Evolutionary conservation across 35 echinoderm and acorn worm species (phyloP).

Genomic region (Heliocidaris tuberculata): DNA sequence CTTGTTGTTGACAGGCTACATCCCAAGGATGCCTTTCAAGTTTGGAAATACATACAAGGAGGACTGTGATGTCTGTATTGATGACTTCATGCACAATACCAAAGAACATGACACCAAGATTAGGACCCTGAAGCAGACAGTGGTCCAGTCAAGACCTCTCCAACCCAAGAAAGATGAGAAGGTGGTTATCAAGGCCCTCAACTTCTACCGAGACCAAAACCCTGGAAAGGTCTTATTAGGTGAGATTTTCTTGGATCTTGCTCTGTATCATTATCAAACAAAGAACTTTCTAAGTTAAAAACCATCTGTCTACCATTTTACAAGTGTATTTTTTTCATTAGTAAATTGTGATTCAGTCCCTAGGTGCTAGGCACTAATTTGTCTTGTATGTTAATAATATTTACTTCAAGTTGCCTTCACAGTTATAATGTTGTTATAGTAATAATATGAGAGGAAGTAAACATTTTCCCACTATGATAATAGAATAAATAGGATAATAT

Average conservation of each 20-base stretch:
- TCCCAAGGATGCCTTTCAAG: conserved; percentile 97
- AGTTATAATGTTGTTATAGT: too few species aligned
- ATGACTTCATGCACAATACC: conserved; percentile 91
- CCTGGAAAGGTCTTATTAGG: conserved; percentile 81
- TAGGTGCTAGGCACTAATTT: too few species aligned
- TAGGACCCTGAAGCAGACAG: conserved; percentile 62
- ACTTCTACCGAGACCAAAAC: conserved; percentile 88
- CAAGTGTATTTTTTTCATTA: too few species aligned
- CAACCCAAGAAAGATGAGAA: conserved; percentile 59
- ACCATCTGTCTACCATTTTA: too few species aligned
- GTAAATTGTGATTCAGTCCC: too few species aligned
- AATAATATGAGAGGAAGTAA: too few species aligned
- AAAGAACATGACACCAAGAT: conserved; percentile 75
- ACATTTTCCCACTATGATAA: too few species aligned
- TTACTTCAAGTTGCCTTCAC: too few species aligned
- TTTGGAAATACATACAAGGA: conserved; percentile 99
- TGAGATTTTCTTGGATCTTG: conserved; percentile 45
- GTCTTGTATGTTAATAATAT: too few species aligned
- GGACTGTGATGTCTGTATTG: conserved; percentile 98
- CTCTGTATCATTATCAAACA: neutral
- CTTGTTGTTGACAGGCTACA: conserved; percentile 68
- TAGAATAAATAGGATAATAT: too few species aligned
- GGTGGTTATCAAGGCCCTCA: conserved; percentile 62
- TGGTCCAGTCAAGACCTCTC: conserved; percentile 45
- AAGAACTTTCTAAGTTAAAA: neutral